Base-by-base conservation (phyloP, 2,888 invertebrate species). In the Eupithecia exiguata region DNA sequence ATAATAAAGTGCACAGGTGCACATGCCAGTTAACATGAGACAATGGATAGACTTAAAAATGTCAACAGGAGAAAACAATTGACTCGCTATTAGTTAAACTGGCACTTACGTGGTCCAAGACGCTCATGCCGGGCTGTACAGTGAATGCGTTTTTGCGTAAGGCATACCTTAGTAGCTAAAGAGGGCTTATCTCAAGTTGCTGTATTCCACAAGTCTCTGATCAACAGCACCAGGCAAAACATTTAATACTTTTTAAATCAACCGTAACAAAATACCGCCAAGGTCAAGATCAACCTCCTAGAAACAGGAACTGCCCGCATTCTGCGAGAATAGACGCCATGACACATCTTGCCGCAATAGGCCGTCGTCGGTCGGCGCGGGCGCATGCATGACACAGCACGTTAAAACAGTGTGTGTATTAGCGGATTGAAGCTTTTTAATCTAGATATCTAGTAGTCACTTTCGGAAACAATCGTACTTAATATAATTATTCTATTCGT, bases 301-400 rank as follows among this genome's bases (percentile, higher is more conserved):
- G 16, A 18, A 38, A 65, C 49, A 65, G 65, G 70, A 70, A 70
- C 36, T 53, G 70, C 4, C 21, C 65, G 65, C 38, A 65, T 70
- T 70, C 46, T 70, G 65, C 62, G 70, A 38, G 36, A 70, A 70
- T 65, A 70, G 38, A 46, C 65, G 63, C 63, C 38, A 65, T 70
- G 65, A 70, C 70, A 70, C 70, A 70, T 70, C 70, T 18, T 9
- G n/a, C 65, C 38, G 36, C 38, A 65, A 38, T 38, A 38, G 38
- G 30, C 35, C 16, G 2, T 35, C 30, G 18, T 18, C 62, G 35
- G 2, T 35, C 30, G 18, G 18, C 62, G 35, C 62, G 18, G 35
- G 62, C 62, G 62, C 38, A n/a, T 12, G 38, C 18, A 61, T 63
- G 36, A 35, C 30, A 65, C 36, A 65, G n/a, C 35, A 12, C 12